These are phyloP conservation scores for Phenganax stokvisi DNA, from an alignment of 92 coral and sea anemone genomes.

Conservation along the genomic window DNA sequence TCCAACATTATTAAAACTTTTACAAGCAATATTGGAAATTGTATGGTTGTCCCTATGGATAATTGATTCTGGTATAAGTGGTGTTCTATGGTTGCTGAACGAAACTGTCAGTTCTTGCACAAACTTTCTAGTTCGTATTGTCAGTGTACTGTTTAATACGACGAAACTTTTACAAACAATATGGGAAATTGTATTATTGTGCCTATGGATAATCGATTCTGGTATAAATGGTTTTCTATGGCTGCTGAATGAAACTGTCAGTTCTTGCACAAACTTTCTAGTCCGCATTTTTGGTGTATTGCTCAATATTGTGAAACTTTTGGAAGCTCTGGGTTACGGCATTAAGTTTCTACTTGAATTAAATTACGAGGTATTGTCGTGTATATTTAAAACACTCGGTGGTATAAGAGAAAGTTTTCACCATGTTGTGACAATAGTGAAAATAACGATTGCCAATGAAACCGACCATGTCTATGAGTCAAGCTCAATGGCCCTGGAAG, in stretches of 20 bases:
- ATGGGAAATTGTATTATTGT: constrained; percentile 43
- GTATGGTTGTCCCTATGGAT: constrained; percentile 51
- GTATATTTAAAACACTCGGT: constrained; percentile 52
- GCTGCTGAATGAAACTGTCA: constrained; percentile 52
- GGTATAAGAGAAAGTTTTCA: constrained; percentile 32
- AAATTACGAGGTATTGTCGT: constrained; percentile 75
- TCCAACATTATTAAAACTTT: constrained; percentile 22
- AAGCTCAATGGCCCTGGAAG: constrained; percentile 28
- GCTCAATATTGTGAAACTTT: constrained; percentile 56
- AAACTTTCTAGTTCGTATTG: constrained; percentile 47
- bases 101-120: constrained; percentile 52
- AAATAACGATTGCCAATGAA: constrained; percentile 35
- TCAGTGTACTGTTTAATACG: constrained; percentile 50
- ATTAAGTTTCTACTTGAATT: constrained; percentile 64
- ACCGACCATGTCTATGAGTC: constrained; percentile 36
- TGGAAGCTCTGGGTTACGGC: constrained; percentile 71
- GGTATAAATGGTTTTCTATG: constrained; percentile 47
- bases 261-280: constrained; percentile 50
- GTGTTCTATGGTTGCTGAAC: constrained; percentile 53
- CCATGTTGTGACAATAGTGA: constrained; percentile 26
- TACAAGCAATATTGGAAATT: constrained; percentile 44
- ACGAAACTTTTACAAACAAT: constrained; percentile 47
- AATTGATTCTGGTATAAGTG: constrained; percentile 39
- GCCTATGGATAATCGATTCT: constrained; percentile 52
- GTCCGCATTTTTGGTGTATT: constrained; percentile 52